A percentile compares a stretch with the other conserved stretches of the same genome.
These are phyloP conservation scores for Motacilla alba DNA, from an alignment of 2,113 vertebrate genomes.

Conservation along the genomic window DNA sequence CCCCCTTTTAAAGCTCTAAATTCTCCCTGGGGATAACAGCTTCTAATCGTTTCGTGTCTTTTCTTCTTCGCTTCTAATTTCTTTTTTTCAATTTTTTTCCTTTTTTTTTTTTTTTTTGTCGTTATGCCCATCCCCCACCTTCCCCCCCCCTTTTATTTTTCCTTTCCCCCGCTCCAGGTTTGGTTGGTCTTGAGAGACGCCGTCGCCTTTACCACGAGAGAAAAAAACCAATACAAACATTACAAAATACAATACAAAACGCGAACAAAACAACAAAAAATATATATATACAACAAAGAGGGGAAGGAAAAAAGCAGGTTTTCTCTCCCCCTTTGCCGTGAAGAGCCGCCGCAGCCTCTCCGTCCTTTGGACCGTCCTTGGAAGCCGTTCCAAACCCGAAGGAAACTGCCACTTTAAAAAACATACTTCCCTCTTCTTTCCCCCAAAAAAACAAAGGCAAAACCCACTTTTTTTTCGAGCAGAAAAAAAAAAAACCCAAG, in stretches of 20 bases:
- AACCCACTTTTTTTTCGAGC: neutral
- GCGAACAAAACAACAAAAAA: neutral
- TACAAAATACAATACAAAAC: neutral
- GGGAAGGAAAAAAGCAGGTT: neutral
- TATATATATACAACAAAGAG: neutral
- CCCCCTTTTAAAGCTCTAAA: neutral
- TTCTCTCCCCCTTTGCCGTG: conserved; percentile 16
- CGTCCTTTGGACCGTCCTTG: conserved; percentile 50
- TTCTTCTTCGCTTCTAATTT: neutral
- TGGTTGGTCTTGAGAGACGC: conserved; percentile 42
- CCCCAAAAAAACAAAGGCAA: neutral
- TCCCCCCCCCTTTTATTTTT: neutral
- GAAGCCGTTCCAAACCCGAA: conserved; percentile 53
- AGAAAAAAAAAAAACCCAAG: neutral
- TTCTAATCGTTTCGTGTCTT: neutral
- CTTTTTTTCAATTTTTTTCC: neutral
- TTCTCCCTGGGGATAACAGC: neutral
- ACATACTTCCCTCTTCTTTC: neutral
- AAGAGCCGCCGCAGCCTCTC: conserved; percentile 47
- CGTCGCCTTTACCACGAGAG: conserved; percentile 32
- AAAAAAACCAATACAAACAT: neutral
- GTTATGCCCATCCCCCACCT: neutral
- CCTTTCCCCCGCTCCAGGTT: conserved; percentile 25
- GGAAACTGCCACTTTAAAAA: conserved; percentile 43
- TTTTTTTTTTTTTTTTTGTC: neutral